These are phyloP conservation scores for Proales similis DNA, from an alignment of 1,140 invertebrate genomes.

Conservation along the genomic window DNA sequence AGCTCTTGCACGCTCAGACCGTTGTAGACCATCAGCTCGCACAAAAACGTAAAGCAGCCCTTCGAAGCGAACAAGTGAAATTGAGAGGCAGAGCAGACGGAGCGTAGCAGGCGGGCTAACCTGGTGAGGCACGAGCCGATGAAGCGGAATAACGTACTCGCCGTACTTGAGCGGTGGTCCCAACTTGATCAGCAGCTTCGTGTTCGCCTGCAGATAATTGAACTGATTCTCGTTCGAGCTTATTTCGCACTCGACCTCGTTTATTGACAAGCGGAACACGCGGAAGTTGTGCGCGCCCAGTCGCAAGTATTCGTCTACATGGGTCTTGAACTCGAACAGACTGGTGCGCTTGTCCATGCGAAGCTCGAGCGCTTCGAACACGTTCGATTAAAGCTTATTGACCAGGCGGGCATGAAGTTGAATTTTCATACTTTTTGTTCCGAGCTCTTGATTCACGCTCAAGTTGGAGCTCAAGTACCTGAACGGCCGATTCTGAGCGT, in stretches of 20 bases:
- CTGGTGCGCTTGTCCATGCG: constrained; percentile 32
- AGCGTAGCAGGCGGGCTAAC: no score
- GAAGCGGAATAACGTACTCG: constrained; percentile 10
- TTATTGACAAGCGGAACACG: constrained; percentile 3
- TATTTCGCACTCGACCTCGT: constrained; percentile 12
- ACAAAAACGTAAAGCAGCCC: constrained; percentile 24
- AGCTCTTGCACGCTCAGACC: constrained; percentile 3
- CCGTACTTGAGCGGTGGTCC: constrained; percentile 19
- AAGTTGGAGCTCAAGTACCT: constrained; percentile 10
- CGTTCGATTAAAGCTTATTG: no score
- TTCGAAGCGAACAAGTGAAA: background rate
- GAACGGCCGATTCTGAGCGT: no score
- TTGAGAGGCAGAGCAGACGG: no score
- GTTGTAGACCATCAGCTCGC: constrained; percentile 14
- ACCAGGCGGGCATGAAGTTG: no score
- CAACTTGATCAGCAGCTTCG: constrained; percentile 17
- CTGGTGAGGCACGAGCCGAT: no score
- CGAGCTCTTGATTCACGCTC: constrained; percentile 15
- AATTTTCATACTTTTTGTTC: constrained; percentile 26
- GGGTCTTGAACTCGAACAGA: background rate
- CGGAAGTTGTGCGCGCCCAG: constrained; percentile 12
- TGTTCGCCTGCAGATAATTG: constrained; percentile 6
- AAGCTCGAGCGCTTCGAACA: constrained; percentile 20
- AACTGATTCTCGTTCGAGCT: constrained; percentile 17
- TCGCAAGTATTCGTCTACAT: constrained; percentile 15